phyloP scores from a whole-genome alignment of 1,140 invertebrate species.

The Helicoverpa zea region DNA sequence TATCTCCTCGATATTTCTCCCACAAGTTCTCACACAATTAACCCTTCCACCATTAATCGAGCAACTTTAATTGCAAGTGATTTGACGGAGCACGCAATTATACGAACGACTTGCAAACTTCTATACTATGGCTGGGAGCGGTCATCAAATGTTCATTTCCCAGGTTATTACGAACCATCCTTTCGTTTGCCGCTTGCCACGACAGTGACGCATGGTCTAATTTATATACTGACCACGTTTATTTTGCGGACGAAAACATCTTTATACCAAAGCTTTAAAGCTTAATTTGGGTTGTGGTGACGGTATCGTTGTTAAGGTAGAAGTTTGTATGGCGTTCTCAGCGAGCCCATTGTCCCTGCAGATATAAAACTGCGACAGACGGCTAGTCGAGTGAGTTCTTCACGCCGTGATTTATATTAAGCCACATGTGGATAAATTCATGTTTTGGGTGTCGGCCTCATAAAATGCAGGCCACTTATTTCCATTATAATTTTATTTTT shows the following conservation, averaged over 20 bases:
- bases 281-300: slow-evolving; percentile 55
- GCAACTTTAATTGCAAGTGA: slow-evolving; percentile 56
- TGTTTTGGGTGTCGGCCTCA: slow-evolving; percentile 34
- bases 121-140: slow-evolving; percentile 64
- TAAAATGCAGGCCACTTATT: slow-evolving; percentile 4
- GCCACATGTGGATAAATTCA: slow-evolving; percentile 51
- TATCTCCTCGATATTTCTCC: slow-evolving; percentile 19
- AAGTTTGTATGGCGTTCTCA: slow-evolving; percentile 67
- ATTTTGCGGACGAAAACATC: slow-evolving; percentile 49
- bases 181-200: slow-evolving; percentile 66
- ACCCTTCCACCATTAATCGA: slow-evolving; percentile 37
- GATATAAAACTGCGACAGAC: slow-evolving; percentile 71
- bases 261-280: slow-evolving; percentile 59
- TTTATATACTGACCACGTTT: slow-evolving; percentile 70
- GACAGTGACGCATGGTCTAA: slow-evolving; percentile 83
- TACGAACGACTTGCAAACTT: slow-evolving; percentile 55
- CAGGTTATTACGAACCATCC: slow-evolving; percentile 78
- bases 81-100: slow-evolving; percentile 61
- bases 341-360: slow-evolving; percentile 71
- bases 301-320: slow-evolving; percentile 53
- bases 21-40: slow-evolving; percentile 23
- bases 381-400: slow-evolving; percentile 61
- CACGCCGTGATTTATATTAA: slow-evolving; percentile 65
- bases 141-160: slow-evolving; percentile 81
- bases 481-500: not conserved